A percentile compares a stretch with the other conserved stretches of the same genome.
Conservation (phyloP, 2,888 invertebrate species). For the Stenolophus ochropezus region DNA sequence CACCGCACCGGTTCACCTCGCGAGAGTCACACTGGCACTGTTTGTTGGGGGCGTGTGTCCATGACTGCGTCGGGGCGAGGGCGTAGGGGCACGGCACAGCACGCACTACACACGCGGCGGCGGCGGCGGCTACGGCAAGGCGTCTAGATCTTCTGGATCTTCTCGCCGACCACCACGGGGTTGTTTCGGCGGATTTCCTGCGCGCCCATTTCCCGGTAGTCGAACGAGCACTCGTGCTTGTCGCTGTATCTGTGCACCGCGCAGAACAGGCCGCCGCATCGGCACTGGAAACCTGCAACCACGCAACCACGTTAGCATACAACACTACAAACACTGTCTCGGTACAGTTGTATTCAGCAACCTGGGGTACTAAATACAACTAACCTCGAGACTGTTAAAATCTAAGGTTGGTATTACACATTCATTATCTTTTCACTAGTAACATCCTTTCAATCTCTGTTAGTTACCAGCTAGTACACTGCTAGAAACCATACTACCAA, state of each 20-base stretch:
- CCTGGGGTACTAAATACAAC: no score
- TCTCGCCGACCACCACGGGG: slow-evolving; percentile 98
- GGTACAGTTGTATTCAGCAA: no score
- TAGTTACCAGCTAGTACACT: no score
- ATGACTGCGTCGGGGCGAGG: neutral
- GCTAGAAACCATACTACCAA: no score
- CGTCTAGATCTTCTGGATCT: slow-evolving; percentile 98
- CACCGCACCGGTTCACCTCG: neutral
- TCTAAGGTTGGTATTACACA: no score
- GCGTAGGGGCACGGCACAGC: neutral
- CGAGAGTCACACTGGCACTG: slow-evolving; percentile 30
- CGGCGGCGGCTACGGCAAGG: no score
- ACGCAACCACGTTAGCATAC: neutral
- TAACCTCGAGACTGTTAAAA: no score
- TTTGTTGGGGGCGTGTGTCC: slow-evolving; percentile 11
- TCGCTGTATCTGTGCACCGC: slow-evolving; percentile 99
- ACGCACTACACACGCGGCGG: neutral
- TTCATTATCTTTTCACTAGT: no score
- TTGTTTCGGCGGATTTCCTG: slow-evolving; percentile 99
- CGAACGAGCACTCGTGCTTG: slow-evolving; percentile 98
- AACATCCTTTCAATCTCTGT: no score
- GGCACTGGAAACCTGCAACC: slow-evolving; percentile 95
- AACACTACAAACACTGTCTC: no score
- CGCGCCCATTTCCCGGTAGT: slow-evolving; percentile 98
- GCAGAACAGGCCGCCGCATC: slow-evolving; percentile 98